Evolutionary conservation across 2,113 vertebrate species (phyloP).

Genomic region (Rhynchopsitta pachyrhyncha): DNA sequence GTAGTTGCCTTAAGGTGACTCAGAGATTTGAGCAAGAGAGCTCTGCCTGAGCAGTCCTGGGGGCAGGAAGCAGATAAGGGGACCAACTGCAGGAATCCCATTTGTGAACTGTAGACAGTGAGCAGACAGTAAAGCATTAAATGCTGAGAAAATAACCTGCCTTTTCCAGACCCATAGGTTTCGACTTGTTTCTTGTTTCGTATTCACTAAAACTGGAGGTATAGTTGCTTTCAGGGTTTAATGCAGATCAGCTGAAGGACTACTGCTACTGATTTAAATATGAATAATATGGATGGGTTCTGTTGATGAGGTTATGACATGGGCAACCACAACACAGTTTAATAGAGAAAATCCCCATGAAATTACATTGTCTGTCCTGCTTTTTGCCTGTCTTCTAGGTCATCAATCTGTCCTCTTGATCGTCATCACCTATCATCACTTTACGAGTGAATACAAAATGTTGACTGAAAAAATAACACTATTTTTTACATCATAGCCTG

Average conservation of each 20-base stretch:
- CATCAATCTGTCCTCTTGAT: not conserved
- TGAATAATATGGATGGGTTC: not conserved
- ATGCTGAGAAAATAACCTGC: not conserved
- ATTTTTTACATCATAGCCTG: not conserved
- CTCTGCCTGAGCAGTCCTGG: not conserved
- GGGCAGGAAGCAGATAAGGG: not conserved
- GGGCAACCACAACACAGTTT: not conserved
- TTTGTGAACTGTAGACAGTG: not conserved
- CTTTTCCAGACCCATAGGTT: not conserved
- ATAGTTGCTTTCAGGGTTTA: not conserved
- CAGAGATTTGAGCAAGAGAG: not conserved
- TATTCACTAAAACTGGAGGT: not conserved
- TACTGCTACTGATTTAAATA: not conserved
- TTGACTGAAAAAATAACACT: not conserved
- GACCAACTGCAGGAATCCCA: not conserved
- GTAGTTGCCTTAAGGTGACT: not conserved
- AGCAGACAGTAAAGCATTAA: not conserved
- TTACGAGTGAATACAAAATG: not conserved
- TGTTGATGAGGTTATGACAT: not conserved
- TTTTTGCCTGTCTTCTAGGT: not conserved
- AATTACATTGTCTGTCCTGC: not conserved
- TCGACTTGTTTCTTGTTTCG: not conserved
- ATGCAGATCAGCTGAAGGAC: not conserved
- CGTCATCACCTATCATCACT: not conserved
- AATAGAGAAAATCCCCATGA: not conserved